These are phyloP conservation scores for Phragmatobia fuliginosa DNA, from an alignment of 2,888 invertebrate species.

Conservation along the genomic window DNA sequence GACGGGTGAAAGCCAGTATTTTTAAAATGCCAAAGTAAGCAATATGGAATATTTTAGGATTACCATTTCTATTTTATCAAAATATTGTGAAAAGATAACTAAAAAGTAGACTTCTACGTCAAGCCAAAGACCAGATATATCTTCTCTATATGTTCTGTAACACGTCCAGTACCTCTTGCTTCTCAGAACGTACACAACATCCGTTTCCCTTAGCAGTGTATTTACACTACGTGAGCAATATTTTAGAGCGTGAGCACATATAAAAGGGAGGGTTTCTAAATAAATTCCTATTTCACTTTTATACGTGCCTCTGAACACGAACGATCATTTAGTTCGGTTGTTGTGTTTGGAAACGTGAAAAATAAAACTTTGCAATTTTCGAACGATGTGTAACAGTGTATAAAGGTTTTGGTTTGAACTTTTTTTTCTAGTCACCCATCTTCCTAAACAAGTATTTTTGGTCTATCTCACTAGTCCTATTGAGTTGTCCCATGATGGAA, in stretches of 20 bases:
- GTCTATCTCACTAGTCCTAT: too few relatives aligned
- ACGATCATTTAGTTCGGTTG: slow-evolving; percentile 43
- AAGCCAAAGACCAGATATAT: background rate
- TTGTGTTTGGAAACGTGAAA: slow-evolving; percentile 40
- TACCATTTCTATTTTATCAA: background rate
- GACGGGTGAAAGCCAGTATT: too few relatives aligned
- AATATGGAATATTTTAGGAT: background rate
- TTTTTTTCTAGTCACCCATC: too few relatives aligned
- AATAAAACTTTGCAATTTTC: slow-evolving; percentile 34
- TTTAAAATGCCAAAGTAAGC: too few relatives aligned
- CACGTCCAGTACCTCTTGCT: background rate
- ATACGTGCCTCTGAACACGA: slow-evolving; percentile 40
- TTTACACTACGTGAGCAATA: slow-evolving; percentile 14
- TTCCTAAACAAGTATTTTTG: too few relatives aligned
- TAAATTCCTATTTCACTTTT: slow-evolving; percentile 49
- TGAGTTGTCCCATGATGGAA: too few relatives aligned
- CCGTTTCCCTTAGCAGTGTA: slow-evolving; percentile 1
- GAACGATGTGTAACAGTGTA: too few relatives aligned
- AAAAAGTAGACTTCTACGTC: background rate
- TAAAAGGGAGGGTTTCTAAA: slow-evolving; percentile 36
- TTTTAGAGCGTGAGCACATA: slow-evolving; percentile 22
- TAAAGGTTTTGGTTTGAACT: too few relatives aligned
- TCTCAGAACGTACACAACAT: background rate
- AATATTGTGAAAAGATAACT: background rate
- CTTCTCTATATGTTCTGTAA: background rate